phyloP scores from a whole-genome alignment of 2,113 vertebrate species.

The Nesospiza acunhae region DNA sequence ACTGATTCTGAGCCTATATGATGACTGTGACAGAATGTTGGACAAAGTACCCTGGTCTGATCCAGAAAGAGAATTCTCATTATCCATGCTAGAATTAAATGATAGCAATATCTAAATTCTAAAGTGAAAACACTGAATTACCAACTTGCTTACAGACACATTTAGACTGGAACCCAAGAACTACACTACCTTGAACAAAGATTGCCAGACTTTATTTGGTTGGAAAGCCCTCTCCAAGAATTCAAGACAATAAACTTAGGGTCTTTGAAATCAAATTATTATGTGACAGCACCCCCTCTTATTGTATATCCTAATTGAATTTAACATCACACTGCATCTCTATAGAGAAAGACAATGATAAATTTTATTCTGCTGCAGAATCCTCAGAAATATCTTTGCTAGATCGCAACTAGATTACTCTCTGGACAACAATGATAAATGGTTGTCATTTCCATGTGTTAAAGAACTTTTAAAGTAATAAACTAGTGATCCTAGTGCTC shows the following conservation, averaged over 20 bases:
- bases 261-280: background rate
- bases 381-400: background rate
- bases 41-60: background rate
- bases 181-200: background rate
- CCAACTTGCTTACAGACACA: background rate
- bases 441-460: slow-evolving; percentile 1
- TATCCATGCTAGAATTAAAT: background rate
- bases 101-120: background rate
- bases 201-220: background rate
- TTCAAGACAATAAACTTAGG: background rate
- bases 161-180: background rate
- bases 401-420: background rate
- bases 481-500: background rate
- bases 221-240: background rate
- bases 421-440: slow-evolving; percentile 39
- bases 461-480: slow-evolving; percentile 38
- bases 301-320: background rate
- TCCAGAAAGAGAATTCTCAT: background rate
- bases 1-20: background rate
- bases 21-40: background rate
- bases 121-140: background rate
- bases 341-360: slow-evolving; percentile 17
- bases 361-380: slow-evolving; percentile 36
- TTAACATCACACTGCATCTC: background rate
- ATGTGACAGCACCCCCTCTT: background rate